Percentiles rank a stretch among this genome's conserved stretches.
Conservation (phyloP, 2,797 vertebrate species). For the Dipus sagitta region DNA sequence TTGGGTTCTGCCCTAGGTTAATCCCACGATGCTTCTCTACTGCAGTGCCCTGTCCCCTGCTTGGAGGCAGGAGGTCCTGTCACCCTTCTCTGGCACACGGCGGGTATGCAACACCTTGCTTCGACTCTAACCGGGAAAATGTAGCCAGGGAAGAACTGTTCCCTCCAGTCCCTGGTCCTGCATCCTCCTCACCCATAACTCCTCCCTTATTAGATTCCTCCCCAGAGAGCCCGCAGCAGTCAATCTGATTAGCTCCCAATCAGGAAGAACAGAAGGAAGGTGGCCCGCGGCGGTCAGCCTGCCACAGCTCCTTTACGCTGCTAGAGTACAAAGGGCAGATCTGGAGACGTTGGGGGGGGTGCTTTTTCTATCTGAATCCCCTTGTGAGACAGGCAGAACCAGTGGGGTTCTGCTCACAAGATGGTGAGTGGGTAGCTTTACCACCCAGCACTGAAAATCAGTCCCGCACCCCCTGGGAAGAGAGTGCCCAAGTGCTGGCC, state of each 20-base stretch:
- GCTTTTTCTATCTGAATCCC: not conserved
- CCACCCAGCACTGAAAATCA: not conserved
- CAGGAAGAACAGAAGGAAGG: slow-evolving; percentile 39
- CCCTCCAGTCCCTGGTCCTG: not conserved
- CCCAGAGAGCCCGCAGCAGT: not conserved
- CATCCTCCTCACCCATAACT: not conserved
- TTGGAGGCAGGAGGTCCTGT: not conserved
- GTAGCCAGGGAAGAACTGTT: not conserved
- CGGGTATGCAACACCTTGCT: not conserved
- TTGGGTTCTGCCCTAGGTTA: not conserved
- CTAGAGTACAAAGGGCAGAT: not conserved
- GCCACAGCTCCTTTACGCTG: not conserved
- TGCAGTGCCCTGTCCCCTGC: not conserved
- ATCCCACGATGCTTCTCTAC: not conserved
- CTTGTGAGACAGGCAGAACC: not conserved
- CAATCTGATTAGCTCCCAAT: slow-evolving; percentile 77
- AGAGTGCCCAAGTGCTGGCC: fast-evolving
- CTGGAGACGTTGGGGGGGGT: not conserved
- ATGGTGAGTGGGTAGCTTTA: not conserved
- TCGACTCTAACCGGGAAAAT: not conserved
- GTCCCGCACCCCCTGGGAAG: not conserved
- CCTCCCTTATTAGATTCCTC: slow-evolving; percentile 74
- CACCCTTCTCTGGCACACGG: not conserved
- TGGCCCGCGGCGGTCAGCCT: not conserved
- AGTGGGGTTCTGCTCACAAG: not conserved